Percentiles rank a stretch among this genome's conserved stretches.
These are phyloP conservation scores for Epinotia bilunana DNA, from an alignment of 2,888 invertebrate genomes.

Conservation along the genomic window DNA sequence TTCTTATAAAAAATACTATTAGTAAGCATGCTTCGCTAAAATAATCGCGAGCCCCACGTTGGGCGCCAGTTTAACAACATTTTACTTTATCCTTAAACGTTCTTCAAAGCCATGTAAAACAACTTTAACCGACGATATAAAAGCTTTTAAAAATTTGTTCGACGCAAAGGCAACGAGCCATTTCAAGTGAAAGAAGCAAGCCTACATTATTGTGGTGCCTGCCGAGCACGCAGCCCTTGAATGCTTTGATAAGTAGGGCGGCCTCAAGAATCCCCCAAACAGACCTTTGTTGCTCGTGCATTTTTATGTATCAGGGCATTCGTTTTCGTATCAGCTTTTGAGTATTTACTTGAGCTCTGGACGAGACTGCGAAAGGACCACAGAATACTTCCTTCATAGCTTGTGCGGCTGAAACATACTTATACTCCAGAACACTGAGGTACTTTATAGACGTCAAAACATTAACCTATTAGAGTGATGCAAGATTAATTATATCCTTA, in stretches of 20 bases:
- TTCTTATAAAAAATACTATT: background rate
- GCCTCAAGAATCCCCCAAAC: constrained; percentile 35
- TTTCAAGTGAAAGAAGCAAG: constrained; percentile 28
- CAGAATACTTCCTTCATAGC: background rate
- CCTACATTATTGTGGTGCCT: constrained; percentile 35
- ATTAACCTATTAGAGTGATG: background rate
- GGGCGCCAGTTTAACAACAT: constrained; percentile 49
- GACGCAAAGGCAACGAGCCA: constrained; percentile 39
- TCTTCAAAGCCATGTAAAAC: constrained; percentile 25
- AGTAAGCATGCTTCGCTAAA: background rate
- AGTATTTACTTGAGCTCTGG: background rate
- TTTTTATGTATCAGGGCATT: constrained; percentile 30
- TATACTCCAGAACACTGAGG: too few species aligned
- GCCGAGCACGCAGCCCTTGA: constrained; percentile 41
- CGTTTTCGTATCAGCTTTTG: constrained; percentile 2
- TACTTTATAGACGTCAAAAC: too few species aligned
- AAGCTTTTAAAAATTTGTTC: constrained; percentile 33
- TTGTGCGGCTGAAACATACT: too few species aligned
- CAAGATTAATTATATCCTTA: background rate
- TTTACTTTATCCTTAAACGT: background rate
- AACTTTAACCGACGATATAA: constrained; percentile 17
- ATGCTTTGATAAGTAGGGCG: constrained; percentile 43
- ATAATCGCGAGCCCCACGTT: constrained; percentile 44
- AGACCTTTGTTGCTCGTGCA: constrained; percentile 39
- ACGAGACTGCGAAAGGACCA: background rate